Percentiles rank a stretch among this genome's conserved stretches.
phyloP scores from a whole-genome alignment of 2,113 vertebrate species.

The Scatophagus argus region DNA sequence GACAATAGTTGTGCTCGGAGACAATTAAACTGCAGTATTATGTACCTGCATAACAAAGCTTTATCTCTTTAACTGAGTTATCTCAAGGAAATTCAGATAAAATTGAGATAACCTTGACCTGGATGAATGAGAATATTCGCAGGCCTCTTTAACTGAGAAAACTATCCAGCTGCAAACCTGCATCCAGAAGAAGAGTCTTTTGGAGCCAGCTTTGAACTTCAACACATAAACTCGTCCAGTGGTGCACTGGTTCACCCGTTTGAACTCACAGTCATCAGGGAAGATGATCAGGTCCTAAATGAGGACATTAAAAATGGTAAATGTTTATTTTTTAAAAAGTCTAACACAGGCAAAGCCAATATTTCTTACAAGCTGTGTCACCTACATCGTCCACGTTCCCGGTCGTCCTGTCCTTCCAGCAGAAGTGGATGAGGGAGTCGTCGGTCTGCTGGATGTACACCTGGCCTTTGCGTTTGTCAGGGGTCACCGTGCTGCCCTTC shows the following conservation, averaged over 20 bases:
- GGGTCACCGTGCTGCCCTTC: conserved; percentile 95
- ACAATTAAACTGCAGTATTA: too few relatives aligned
- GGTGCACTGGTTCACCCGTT: conserved; percentile 94
- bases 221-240: conserved; percentile 95
- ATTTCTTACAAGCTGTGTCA: neutral
- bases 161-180: conserved; percentile 83
- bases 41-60: neutral
- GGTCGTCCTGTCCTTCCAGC: conserved; percentile 96
- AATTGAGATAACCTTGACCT: too few relatives aligned
- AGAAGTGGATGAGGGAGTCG: conserved; percentile 98
- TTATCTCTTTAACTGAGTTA: neutral
- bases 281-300: conserved; percentile 96
- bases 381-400: conserved; percentile 93
- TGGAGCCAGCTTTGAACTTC: conserved; percentile 97
- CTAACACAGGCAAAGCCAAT: neutral
- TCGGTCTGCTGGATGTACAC: conserved; percentile 98
- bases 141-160: too few relatives aligned
- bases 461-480: conserved; percentile 95
- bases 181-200: conserved; percentile 99
- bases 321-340: neutral
- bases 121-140: too few relatives aligned
- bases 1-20: too few relatives aligned
- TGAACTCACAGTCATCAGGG: conserved; percentile 98
- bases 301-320: neutral
- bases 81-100: too few relatives aligned